Conservation (phyloP, 2,797 vertebrate species). For the Tragelaphus oryx region DNA sequence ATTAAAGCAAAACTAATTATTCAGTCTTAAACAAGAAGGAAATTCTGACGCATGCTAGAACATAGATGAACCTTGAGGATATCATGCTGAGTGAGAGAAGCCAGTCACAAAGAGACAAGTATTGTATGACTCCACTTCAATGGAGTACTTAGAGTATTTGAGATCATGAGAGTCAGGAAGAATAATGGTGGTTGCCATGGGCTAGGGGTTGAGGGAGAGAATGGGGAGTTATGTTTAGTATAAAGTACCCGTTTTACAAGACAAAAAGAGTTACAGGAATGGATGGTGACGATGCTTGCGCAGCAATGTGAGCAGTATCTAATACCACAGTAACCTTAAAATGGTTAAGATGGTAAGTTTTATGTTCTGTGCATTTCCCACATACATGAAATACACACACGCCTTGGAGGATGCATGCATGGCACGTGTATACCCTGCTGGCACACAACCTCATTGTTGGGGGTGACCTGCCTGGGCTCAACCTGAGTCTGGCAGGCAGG, state of each 20-base stretch:
- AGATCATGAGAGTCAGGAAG: neutral
- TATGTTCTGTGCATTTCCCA: neutral
- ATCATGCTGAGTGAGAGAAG: neutral
- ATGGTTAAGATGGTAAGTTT: neutral
- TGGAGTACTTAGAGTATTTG: neutral
- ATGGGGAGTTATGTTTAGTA: neutral
- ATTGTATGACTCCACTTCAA: neutral
- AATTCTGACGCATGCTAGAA: neutral
- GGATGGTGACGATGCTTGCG: too few relatives aligned
- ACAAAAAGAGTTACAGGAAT: rapidly evolving
- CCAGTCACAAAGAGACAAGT: neutral
- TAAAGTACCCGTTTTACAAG: neutral
- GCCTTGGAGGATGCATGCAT: too few relatives aligned
- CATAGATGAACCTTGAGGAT: neutral
- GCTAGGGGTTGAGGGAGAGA: neutral
- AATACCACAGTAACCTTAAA: neutral
- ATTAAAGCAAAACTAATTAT: neutral
- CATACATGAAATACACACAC: rapidly evolving
- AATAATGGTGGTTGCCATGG: neutral
- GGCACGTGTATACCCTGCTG: rapidly evolving
- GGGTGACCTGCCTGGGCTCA: neutral
- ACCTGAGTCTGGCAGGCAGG: neutral
- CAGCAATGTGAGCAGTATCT: rapidly evolving
- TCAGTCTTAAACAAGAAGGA: neutral
- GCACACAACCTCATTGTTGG: neutral